Base-by-base conservation (phyloP, 2,797 vertebrate species). In the Sparidentex hasta region DNA sequence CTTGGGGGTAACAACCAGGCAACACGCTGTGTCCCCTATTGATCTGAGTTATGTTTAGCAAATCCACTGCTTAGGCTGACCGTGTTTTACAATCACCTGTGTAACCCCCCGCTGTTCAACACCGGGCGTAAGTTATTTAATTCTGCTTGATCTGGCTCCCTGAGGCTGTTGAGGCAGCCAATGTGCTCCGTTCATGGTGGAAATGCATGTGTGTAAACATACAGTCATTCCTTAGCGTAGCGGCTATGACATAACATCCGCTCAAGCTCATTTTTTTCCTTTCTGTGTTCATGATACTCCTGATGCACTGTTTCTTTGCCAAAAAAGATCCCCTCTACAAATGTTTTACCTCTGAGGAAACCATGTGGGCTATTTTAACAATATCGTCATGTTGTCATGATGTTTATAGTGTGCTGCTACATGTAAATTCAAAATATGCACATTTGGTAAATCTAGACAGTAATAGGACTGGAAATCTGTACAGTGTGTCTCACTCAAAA, bases 1-100 rank as follows among this genome's bases (percentile, higher is more conserved):
- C 78, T 55, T 14, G 55, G 71, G 78, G 55, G 33, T 44, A 71
- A 71, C 50, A 83, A 56, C 56, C 71, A 67, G 58, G 50, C 68
- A 69, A 74, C 80, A 65, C 74, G 74, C 23, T 47, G 47, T 76
- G 78, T 81, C 71, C 71, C 58, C 81, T 83, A 90, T 90, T 91
- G 89, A 92, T 88, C 78, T 77, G 76, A 67, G 56, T 56, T 29
- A 58, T 81, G 85, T 83, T 84, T 41, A 84, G 78, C 71, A 89
- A 81, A 90, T 79, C 71, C 50, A 9, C 29, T 47, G 48, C 78
- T 81, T 72, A 70, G 21, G 63, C 59, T 13, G 27, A 59, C 69
- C 51, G 25, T 71, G 80, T 86, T 76, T 83, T 64, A 80, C 71
- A 72, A 48, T 81, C 75, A 90, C 82, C 77, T 83, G 82, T 72